phyloP scores from a whole-genome alignment of 2,797 vertebrate genomes.

The Acrossocheilus fasciatus region DNA sequence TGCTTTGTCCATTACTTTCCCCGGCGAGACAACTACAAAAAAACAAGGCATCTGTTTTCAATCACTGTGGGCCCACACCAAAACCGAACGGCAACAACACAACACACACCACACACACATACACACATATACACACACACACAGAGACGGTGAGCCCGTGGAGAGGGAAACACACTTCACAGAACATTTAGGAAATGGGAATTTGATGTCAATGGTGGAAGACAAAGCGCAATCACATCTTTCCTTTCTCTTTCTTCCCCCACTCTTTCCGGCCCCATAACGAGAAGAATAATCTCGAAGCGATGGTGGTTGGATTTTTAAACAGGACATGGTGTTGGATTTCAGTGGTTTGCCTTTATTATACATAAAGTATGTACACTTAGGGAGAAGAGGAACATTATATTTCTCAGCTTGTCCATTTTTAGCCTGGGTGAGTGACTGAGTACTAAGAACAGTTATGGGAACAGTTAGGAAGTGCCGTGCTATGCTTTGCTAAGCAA shows the following conservation, averaged over 20 bases:
- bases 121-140: not conserved
- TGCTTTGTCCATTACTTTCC: slow-evolving; percentile 64
- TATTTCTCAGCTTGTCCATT: slow-evolving; percentile 30
- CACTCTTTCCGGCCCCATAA: slow-evolving; percentile 29
- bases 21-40: slow-evolving; percentile 63
- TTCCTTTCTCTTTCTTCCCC: slow-evolving; percentile 25
- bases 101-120: slow-evolving; percentile 51
- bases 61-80: slow-evolving; percentile 58
- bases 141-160: slow-evolving; percentile 9
- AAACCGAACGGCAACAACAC: slow-evolving; percentile 67
- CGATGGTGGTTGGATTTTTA: slow-evolving; percentile 48
- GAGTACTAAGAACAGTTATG: slow-evolving; percentile 27
- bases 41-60: slow-evolving; percentile 69
- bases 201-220: slow-evolving; percentile 58
- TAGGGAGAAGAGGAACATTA: slow-evolving; percentile 30
- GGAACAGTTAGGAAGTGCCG: not conserved
- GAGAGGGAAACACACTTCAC: slow-evolving; percentile 55
- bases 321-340: slow-evolving; percentile 49
- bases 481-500: slow-evolving; percentile 50
- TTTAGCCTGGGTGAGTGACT: slow-evolving; percentile 33
- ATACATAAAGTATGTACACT: slow-evolving; percentile 41
- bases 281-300: slow-evolving; percentile 44
- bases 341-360: slow-evolving; percentile 51
- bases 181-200: slow-evolving; percentile 60
- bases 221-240: slow-evolving; percentile 57